Evolutionary conservation across 2,888 invertebrate species (phyloP).

Genomic region (Xestia xanthographa): DNA sequence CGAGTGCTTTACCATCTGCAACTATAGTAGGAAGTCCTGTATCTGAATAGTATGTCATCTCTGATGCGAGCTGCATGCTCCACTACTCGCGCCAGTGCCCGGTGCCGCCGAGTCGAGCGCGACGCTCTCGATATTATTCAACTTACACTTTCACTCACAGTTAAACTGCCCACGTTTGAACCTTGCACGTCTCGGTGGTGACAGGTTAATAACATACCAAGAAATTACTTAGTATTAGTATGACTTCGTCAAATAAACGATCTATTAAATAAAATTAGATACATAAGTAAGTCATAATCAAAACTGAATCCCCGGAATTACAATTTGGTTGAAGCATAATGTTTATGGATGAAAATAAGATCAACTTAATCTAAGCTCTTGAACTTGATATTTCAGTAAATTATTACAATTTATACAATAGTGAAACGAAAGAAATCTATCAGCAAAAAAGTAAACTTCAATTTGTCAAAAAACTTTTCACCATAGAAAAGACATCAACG

Average conservation of each 20-base stretch:
- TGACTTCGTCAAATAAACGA: neutral
- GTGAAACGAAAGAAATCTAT: neutral
- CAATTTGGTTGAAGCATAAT: neutral
- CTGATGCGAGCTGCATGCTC: slow-evolving; percentile 16
- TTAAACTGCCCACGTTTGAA: slow-evolving; percentile 9
- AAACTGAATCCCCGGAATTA: neutral
- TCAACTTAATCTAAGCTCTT: neutral
- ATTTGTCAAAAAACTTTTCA: neutral
- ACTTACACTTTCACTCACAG: slow-evolving; percentile 73
- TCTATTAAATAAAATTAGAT: neutral
- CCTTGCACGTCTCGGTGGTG: neutral
- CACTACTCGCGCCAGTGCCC: slow-evolving; percentile 15
- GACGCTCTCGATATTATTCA: slow-evolving; percentile 74
- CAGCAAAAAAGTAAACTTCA: neutral
- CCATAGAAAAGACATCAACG: slow-evolving; percentile 67
- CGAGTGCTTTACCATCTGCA: neutral
- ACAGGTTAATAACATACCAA: slow-evolving; percentile 7
- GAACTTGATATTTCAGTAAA: neutral
- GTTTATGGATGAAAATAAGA: neutral
- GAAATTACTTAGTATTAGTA: neutral
- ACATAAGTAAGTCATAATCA: neutral
- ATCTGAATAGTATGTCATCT: slow-evolving; percentile 3
- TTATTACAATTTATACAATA: neutral
- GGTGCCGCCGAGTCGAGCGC: slow-evolving; percentile 56
- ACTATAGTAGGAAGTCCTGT: neutral